phyloP scores from a whole-genome alignment of 2,113 vertebrate species.

The Marcusenius ussheri region DNA sequence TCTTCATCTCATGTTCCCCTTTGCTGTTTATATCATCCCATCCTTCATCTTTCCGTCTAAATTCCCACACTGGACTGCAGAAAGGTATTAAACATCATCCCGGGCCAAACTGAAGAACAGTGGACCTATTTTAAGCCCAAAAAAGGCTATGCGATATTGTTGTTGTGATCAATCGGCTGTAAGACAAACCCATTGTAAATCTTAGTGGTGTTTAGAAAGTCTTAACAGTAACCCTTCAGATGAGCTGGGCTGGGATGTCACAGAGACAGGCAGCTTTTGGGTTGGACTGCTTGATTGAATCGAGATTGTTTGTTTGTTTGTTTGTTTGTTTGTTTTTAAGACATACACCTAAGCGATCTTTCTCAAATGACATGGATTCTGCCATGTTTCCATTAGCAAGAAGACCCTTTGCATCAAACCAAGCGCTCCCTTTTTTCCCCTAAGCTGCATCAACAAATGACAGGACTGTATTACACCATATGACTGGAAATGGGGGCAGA shows the following conservation, averaged over 20 bases:
- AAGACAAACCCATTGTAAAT: slow-evolving; percentile 52
- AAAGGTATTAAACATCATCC: slow-evolving; percentile 34
- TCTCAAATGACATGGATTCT: neutral
- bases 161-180: slow-evolving; percentile 43
- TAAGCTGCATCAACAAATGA: neutral
- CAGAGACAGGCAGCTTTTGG: neutral
- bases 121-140: slow-evolving; percentile 50
- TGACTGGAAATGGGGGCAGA: neutral
- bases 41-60: slow-evolving; percentile 25
- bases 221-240: slow-evolving; percentile 42
- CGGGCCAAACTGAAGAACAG: slow-evolving; percentile 39
- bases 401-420: neutral
- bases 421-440: neutral
- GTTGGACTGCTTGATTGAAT: neutral
- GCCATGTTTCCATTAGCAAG: neutral
- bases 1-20: slow-evolving; percentile 26
- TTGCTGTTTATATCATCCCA: slow-evolving; percentile 26
- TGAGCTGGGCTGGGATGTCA: neutral
- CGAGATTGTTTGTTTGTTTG: too few relatives aligned
- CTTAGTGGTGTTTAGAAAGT: slow-evolving; percentile 55
- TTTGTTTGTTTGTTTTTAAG: too few relatives aligned
- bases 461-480: neutral
- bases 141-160: slow-evolving; percentile 53
- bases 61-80: slow-evolving; percentile 39
- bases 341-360: neutral